phyloP scores from a whole-genome alignment of 1,140 invertebrate genomes.

The Lerema accius region DNA sequence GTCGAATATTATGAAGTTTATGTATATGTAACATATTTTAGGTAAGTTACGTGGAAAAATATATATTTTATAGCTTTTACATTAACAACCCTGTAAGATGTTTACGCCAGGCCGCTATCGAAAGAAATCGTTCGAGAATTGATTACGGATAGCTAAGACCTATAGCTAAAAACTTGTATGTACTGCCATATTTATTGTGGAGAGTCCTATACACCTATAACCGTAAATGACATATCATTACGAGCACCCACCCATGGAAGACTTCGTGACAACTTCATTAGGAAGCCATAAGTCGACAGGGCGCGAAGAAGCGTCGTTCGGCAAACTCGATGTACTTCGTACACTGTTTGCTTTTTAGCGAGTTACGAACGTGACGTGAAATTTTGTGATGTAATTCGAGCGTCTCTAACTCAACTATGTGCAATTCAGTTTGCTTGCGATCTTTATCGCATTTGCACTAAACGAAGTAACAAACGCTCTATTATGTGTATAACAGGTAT shows the following conservation, averaged over 20 bases:
- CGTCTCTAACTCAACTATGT: conserved; percentile 4
- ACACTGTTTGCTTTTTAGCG: conserved; percentile 49
- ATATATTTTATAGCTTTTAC: neutral
- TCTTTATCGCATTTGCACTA: neutral
- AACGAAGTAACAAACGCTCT: neutral
- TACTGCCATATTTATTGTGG: conserved; percentile 22
- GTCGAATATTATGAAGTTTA: no score
- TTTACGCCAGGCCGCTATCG: conserved; percentile 62
- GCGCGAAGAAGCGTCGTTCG: conserved; percentile 51
- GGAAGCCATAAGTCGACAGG: conserved; percentile 68
- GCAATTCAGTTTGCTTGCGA: conserved; percentile 2
- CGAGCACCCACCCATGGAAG: conserved; percentile 38
- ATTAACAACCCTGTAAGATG: conserved; percentile 40
- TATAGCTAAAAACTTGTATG: conserved; percentile 61
- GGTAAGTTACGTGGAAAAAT: neutral
- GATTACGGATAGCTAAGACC: conserved; percentile 74
- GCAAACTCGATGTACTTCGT: conserved; percentile 43
- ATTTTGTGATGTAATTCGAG: conserved; percentile 8
- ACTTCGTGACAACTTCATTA: conserved; percentile 64
- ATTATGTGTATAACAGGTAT: neutral
- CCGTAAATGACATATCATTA: conserved; percentile 37
- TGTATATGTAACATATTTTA: conserved; percentile 2
- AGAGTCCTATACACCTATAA: conserved; percentile 23
- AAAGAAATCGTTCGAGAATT: conserved; percentile 72
- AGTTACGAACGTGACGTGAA: conserved; percentile 34